A percentile compares a stretch with the other conserved stretches of the same genome.
Conservation (phyloP, 2,797 vertebrate genomes). For the Anolis apletophallus region DNA sequence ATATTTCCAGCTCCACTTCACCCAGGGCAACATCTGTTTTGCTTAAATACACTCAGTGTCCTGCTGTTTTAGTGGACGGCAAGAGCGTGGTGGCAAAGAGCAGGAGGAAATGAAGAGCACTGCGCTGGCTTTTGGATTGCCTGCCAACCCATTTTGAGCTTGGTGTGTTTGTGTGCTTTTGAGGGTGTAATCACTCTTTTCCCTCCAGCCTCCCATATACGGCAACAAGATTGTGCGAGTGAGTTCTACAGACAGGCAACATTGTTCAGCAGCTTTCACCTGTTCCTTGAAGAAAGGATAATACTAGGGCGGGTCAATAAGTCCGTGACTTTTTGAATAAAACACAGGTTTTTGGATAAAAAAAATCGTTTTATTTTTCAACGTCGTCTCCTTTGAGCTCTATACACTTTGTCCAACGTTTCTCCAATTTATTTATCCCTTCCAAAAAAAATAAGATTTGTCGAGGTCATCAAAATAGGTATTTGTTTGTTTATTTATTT, state of each 20-base stretch:
- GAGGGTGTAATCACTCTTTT: conserved; percentile 42
- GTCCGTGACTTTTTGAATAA: no score
- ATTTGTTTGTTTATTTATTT: no score
- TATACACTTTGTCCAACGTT: no score
- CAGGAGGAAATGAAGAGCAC: not conserved
- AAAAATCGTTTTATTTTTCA: no score
- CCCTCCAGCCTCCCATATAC: conserved; percentile 1
- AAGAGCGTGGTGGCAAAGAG: conserved; percentile 10
- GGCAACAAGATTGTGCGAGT: conserved; percentile 42
- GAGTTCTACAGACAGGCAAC: conserved; percentile 32
- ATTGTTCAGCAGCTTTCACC: no score
- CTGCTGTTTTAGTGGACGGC: conserved; percentile 21
- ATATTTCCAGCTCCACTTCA: not conserved
- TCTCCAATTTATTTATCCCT: no score
- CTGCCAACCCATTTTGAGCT: conserved; percentile 48
- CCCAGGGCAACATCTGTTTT: conserved; percentile 20
- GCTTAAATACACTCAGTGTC: not conserved
- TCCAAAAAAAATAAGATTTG: no score
- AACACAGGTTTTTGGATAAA: no score
- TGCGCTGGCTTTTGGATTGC: conserved; percentile 20
- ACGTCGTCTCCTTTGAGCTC: no score
- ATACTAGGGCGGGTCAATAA: no score
- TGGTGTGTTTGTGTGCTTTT: conserved; percentile 4
- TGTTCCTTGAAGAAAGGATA: no score
- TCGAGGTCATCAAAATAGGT: no score